These are phyloP conservation scores for Lophura swinhoii DNA, from an alignment of 2,797 vertebrate species.

Conservation along the genomic window DNA sequence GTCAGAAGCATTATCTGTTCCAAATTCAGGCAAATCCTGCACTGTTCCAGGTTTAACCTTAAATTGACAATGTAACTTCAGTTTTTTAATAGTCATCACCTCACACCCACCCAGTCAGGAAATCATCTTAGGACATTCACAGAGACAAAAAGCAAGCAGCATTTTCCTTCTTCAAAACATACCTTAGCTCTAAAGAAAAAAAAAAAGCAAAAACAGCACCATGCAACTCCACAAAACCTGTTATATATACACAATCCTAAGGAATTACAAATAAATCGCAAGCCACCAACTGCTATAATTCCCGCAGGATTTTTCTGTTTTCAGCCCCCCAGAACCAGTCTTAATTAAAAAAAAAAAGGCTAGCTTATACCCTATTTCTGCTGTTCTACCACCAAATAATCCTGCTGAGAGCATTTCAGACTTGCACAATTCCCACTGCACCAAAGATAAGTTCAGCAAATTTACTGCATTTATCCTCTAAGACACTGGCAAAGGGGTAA, in stretches of 20 bases:
- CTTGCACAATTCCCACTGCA: neutral
- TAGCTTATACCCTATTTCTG: neutral
- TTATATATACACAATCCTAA: neutral
- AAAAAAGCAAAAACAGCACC: neutral
- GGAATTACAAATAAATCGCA: neutral
- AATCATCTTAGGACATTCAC: neutral
- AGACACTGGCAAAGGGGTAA: neutral
- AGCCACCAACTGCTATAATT: neutral
- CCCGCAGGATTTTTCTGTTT: neutral
- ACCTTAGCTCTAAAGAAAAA: neutral
- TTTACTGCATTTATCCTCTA: neutral
- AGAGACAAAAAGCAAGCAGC: neutral
- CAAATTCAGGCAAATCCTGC: neutral
- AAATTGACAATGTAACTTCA: neutral
- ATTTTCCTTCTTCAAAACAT: neutral
- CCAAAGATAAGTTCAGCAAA: neutral
- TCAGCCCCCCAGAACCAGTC: neutral
- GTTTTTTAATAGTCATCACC: neutral
- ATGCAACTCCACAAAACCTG: neutral
- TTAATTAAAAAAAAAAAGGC: accelerated
- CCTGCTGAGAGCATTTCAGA: neutral
- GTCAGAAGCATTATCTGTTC: neutral
- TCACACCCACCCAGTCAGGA: neutral
- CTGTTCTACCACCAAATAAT: neutral
- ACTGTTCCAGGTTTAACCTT: neutral